Evolutionary conservation across 2,113 vertebrate genomes (phyloP), one percentile per base, ranked within the genome.

Genomic region (Trochalopteron elliotii): DNA sequence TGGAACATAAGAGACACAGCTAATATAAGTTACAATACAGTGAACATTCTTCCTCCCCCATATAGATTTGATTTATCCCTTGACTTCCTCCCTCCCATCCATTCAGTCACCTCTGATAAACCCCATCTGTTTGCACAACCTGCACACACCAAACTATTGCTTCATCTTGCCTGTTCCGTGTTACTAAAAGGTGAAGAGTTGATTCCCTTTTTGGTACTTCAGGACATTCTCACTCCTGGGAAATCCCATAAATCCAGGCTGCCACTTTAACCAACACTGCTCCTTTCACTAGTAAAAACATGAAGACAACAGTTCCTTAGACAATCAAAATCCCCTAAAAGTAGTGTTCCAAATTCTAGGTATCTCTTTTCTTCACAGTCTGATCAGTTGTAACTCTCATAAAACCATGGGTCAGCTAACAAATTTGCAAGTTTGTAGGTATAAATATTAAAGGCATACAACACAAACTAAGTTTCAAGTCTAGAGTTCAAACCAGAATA

Each of bases 11-110:
- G 20, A 92, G 44, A 53, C 40, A 71, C 0, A 37, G 39, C 70
- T 60, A 53, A 75, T 14, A 1, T 18, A 85, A 94, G 27, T 0
- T 83, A 33, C n/a, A 79, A 64, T 60, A 50, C 13, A 79, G 8
- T 9, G 27, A 79, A 68, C 14, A 35, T 23, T 71, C 50, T 42
- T 83, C 39, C 8, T 79, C 30, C 68, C 30, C 40, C 52, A 33
- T 5, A 50, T 0, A 85, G 44, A 56, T 20, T 18, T 0, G 0
- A 79, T 16, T 33, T 56, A 75, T 7, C 16, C 52, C 65, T 44
- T 75, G 17, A 33, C 25, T 59, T 90, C 59, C 75, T 86, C 83
- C 67, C 53, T 86, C 53, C 37, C 53, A 24, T 75, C 82, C 85
- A 82, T 39, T 70, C 47, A 60, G 57, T 28, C 45, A 39, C 53